These are phyloP conservation scores for Crypturellus tataupa DNA, from an alignment of 2,797 vertebrate genomes.

Conservation along the genomic window DNA sequence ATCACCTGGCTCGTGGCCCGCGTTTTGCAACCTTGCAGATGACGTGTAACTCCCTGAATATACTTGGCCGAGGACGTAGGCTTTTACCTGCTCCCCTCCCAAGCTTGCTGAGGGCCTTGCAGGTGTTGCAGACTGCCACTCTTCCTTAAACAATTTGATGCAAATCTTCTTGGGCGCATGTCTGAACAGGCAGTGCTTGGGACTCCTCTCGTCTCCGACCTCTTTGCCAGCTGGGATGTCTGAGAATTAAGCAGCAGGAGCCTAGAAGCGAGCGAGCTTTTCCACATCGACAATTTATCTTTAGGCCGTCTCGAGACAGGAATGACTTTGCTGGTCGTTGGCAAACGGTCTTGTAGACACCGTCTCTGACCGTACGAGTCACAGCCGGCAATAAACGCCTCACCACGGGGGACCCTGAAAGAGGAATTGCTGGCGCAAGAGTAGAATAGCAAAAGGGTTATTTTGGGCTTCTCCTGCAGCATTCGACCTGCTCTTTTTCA, in stretches of 20 bases:
- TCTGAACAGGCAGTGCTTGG: neutral
- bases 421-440: neutral
- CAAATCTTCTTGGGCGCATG: neutral
- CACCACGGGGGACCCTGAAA: neutral
- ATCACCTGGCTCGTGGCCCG: neutral
- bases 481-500: neutral
- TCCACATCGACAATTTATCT: neutral
- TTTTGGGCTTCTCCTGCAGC: neutral
- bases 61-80: neutral
- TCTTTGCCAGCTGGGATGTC: neutral
- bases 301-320: neutral
- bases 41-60: accelerated
- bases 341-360: neutral
- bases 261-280: neutral
- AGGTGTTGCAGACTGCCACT: neutral
- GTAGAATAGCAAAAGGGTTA: neutral
- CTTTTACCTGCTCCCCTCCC: too few species aligned
- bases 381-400: neutral
- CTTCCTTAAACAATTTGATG: neutral
- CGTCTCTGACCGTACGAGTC: neutral
- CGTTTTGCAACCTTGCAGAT: neutral
- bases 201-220: neutral
- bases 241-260: neutral
- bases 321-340: neutral
- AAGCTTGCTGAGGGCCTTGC: neutral